These are phyloP conservation scores for Drosophila saltans DNA, from an alignment of 1,140 invertebrate species.

Conservation along the genomic window DNA sequence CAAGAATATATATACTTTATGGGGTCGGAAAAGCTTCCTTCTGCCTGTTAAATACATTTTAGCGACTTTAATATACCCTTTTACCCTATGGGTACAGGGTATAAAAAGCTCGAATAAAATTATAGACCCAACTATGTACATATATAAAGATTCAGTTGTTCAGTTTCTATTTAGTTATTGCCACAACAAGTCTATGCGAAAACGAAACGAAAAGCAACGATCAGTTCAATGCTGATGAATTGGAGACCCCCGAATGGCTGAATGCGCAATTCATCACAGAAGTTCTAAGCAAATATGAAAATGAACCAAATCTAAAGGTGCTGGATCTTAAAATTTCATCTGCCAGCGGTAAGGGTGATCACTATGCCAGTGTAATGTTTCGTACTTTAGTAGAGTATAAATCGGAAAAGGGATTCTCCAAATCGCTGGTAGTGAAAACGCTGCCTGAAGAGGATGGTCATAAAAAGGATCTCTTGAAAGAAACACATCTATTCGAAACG, in stretches of 20 bases:
- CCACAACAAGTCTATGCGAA: neutral
- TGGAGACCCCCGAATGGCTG: conserved; percentile 63
- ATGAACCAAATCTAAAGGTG: conserved; percentile 35
- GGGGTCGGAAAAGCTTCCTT: no score
- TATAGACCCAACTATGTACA: neutral
- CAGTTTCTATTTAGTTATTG: no score
- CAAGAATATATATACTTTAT: no score
- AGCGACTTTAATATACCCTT: no score
- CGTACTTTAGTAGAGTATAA: conserved; percentile 41
- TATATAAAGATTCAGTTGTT: neutral
- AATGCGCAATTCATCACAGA: conserved; percentile 47
- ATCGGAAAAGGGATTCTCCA: conserved; percentile 7
- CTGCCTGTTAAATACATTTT: no score
- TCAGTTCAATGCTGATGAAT: conserved; percentile 62
- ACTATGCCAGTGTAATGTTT: conserved; percentile 78
- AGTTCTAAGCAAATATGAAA: conserved; percentile 43
- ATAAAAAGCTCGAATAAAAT: neutral
- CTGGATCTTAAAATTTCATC: conserved; percentile 51
- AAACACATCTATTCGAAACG: conserved; percentile 57
- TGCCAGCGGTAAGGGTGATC: conserved; percentile 69
- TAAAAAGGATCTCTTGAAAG: conserved; percentile 56
- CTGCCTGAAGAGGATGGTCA: conserved; percentile 65
- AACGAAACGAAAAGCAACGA: conserved; percentile 10
- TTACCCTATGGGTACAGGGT: no score
- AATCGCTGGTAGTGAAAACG: conserved; percentile 69